Base-by-base conservation (phyloP, 2,888 invertebrate genomes). In the Phymatocera aterrima region DNA sequence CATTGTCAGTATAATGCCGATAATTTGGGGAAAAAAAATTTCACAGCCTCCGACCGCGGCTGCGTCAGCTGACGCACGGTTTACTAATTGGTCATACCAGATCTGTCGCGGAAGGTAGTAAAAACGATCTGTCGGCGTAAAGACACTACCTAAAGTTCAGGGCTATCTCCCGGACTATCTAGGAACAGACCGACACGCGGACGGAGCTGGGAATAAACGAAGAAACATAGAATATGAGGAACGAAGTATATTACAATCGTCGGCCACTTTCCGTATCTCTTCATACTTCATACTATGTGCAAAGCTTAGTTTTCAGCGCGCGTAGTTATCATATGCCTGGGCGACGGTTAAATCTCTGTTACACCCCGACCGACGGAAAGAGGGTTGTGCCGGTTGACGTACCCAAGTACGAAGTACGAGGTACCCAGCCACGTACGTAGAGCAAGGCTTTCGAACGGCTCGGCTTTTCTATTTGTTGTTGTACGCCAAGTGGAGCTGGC, bases 381-480 rank as follows among this genome's bases (percentile, higher is more conserved):
- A 10, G 37, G 34, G 34, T 43, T 43, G 6, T 43, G 43, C 8
- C 43, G n/a, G 43, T 43, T 43, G 12, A 10, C 12, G 12, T 43
- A 43, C 6, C 43, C 6, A 12, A 43, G 43, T 43, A 12, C 43
- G 1, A 43, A 43, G 43, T 43, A 43, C 43, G 6, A 6, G 43
- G 12, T 43, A 43, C 43, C 12, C 43, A n/a, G n/a, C n/a, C n/a
- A n/a, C n/a, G n/a, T 40, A 5, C 40, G 40, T 5, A 40, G 51
- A n/a, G 1, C 18, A 12, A 37, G 18, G 8, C 3, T 43, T 12
- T 6, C 43, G 43, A 43, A 24, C 15, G 8, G 37, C 37, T 64
- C 1, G 61, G 37, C 18, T 40, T 51, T 75, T 75, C 75, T 75
- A 75, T 75, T 75, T 75, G 75, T 75, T 31, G 75, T 75, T 57